These are phyloP conservation scores for Pygoscelis adeliae DNA, from an alignment of 2,113 vertebrate genomes.

Conservation along the genomic window DNA sequence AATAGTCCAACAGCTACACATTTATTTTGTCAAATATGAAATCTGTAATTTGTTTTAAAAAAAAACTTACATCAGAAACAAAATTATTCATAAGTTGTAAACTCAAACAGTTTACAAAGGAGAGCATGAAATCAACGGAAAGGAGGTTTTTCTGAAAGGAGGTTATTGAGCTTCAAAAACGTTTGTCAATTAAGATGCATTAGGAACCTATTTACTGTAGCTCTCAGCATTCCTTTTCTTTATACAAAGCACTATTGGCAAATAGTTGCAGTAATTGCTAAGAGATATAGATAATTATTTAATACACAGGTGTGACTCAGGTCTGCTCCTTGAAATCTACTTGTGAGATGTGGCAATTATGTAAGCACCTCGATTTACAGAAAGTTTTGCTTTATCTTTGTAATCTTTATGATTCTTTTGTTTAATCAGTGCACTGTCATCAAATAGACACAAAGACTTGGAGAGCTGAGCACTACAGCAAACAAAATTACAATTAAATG, in stretches of 20 bases:
- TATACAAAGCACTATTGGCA: background rate
- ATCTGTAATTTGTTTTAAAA: slow-evolving; percentile 10
- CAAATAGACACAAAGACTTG: background rate
- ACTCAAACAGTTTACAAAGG: slow-evolving; percentile 30
- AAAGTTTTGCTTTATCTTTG: background rate
- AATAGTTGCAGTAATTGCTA: slow-evolving; percentile 22
- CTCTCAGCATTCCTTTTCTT: slow-evolving; percentile 1
- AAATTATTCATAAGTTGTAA: slow-evolving; percentile 30
- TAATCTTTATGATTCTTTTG: background rate
- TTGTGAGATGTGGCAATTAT: slow-evolving; percentile 2
- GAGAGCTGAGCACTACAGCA: background rate
- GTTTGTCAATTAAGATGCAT: background rate
- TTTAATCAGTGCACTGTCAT: background rate
- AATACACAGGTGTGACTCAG: background rate
- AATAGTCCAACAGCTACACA: slow-evolving; percentile 32
- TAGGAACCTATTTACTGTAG: background rate
- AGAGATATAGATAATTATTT: background rate
- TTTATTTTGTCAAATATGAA: slow-evolving; percentile 48
- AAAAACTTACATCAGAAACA: background rate
- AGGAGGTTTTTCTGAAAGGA: background rate
- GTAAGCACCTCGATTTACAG: background rate
- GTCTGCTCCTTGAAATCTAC: background rate
- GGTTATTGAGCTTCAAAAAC: background rate
- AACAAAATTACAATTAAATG: slow-evolving; percentile 8
- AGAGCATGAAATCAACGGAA: slow-evolving; percentile 15